Base-by-base conservation (phyloP, 1,140 invertebrate species). In the Rhyacophila brunnea region DNA sequence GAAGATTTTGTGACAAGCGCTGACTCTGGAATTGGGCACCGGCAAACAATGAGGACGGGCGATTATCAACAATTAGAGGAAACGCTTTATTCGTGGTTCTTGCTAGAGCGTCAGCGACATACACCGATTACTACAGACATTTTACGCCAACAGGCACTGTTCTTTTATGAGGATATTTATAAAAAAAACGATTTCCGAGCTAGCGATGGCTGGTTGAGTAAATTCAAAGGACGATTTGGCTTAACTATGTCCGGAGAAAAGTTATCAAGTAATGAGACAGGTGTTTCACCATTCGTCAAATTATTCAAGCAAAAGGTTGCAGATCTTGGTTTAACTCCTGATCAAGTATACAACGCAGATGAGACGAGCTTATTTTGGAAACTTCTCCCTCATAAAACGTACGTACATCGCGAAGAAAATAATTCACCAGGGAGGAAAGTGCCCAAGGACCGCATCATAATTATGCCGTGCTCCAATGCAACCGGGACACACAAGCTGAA, bases 101-200 rank as follows among this genome's bases (percentile, higher is more conserved):
- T 28, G 23, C 66, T 68, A 62, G 62, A 72, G 69, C 68, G 65
- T 66, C 66, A 66, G 23, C 66, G 59, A 64, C 65, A 71, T 66
- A 58, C 65, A 14, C 68, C 67, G 5, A 69, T 73, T 66, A 67
- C 68, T 18, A 66, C 65, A 58, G 62, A 65, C 61, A 66, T 70
- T 51, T 67, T 70, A 64, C 61, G 65, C 1, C 62, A 64, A 61
- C 71, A 71, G 68, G 70, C 70, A 62, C 67, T 66, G 34, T 65
- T 51, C 66, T 69, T 70, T 68, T 68, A 69, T 55, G 66, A 68
- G 52, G 55, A 69, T 64, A 70, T 71, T 67, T 67, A 40, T 64
- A 65, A 68, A 56, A 71, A 69, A 67, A 67, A 68, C 52, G 64
- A 73, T 60, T 73, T 72, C 64, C 52, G 66, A 40, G 71, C 71